A percentile compares a stretch with the other conserved stretches of the same genome.
Evolutionary conservation across 2,797 vertebrate species (phyloP).

Genomic region (Adrianichthys oophorus): DNA sequence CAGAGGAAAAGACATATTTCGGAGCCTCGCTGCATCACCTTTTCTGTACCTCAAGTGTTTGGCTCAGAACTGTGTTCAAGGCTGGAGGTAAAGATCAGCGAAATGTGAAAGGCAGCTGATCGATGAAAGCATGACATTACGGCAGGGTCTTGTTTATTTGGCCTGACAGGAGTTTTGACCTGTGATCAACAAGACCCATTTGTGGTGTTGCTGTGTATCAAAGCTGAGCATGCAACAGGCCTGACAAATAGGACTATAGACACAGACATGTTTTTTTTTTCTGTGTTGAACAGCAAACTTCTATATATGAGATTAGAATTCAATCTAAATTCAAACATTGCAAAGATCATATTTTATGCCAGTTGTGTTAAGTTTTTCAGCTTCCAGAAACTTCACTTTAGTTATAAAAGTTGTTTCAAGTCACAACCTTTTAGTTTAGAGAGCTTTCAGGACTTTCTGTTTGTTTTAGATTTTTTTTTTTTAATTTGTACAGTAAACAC

Average conservation of each 20-base stretch:
- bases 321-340: not conserved
- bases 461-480: no score
- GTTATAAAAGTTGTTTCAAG: no score
- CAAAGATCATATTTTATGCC: not conserved
- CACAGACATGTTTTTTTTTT: not conserved
- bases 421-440: no score
- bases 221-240: not conserved
- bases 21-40: slow-evolving; percentile 28
- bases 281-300: no score
- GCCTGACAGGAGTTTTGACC: not conserved
- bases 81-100: not conserved
- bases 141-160: not conserved
- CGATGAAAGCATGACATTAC: no score
- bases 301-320: no score
- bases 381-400: no score
- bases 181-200: not conserved
- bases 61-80: not conserved
- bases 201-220: not conserved
- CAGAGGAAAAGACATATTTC: slow-evolving; percentile 57
- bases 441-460: no score
- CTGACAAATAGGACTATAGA: not conserved
- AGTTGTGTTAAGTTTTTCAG: not conserved
- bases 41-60: slow-evolving; percentile 4
- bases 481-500: no score
- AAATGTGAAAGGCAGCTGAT: no score